Evolutionary conservation across 2,888 invertebrate genomes (phyloP).

Genomic region (Cantharis lateralis): DNA sequence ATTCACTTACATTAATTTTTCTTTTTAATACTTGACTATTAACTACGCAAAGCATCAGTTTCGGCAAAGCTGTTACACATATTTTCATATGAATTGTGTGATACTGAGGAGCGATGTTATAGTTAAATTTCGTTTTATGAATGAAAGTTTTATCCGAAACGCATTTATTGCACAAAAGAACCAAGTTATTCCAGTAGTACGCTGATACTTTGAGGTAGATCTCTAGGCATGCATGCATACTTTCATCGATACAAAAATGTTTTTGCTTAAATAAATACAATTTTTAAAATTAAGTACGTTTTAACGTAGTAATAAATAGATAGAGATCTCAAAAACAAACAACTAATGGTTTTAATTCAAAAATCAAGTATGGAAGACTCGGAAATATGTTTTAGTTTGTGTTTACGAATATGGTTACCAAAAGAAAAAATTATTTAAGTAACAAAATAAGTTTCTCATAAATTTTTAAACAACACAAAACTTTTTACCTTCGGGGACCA

Average conservation of each 20-base stretch:
- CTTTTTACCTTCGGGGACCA: neutral
- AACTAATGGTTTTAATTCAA: neutral
- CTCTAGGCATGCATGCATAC: constrained; percentile 5
- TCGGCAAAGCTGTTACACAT: constrained; percentile 25
- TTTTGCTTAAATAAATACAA: constrained; percentile 15
- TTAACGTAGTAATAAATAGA: constrained; percentile 9
- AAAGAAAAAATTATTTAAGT: neutral
- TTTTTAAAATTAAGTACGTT: constrained; percentile 23
- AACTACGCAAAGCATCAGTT: constrained; percentile 26
- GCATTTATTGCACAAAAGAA: constrained; percentile 20
- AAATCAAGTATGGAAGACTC: constrained; percentile 23
- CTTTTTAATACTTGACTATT: constrained; percentile 24
- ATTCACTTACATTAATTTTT: constrained; percentile 19
- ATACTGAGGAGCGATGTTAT: constrained; percentile 18
- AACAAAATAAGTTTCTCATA: neutral
- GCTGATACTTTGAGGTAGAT: constrained; percentile 28
- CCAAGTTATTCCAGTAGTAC: constrained; percentile 4
- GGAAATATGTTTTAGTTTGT: constrained; percentile 4
- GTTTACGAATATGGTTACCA: neutral
- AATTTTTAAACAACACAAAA: neutral
- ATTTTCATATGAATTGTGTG: constrained; percentile 18
- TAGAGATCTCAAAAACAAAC: neutral
- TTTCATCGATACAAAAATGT: constrained; percentile 13
- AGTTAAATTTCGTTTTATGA: constrained; percentile 8
- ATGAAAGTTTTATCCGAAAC: constrained; percentile 12